Conservation (phyloP, 2,797 vertebrate genomes). For the Anabacerthia variegaticeps region DNA sequence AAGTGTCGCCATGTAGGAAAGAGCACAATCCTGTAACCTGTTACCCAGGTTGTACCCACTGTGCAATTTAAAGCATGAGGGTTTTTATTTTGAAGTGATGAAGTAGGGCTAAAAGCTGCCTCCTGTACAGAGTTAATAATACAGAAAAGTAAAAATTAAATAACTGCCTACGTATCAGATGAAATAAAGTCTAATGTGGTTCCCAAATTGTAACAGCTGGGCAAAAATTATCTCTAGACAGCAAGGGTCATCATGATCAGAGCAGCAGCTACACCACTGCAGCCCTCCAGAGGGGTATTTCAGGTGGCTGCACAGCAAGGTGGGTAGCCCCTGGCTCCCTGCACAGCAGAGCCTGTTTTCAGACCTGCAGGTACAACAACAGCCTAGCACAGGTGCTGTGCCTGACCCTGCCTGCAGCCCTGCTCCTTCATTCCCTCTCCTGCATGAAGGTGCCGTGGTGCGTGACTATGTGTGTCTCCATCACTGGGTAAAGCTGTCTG, state of each 20-base stretch:
- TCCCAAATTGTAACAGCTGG: not conserved
- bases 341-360: not conserved
- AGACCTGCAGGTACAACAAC: not conserved
- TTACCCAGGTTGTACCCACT: not conserved
- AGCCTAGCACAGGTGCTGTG: not conserved
- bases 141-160: not conserved
- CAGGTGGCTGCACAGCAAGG: not conserved
- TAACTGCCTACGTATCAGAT: not conserved
- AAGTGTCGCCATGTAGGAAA: not conserved
- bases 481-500: rapidly evolving
- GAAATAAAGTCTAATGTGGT: not conserved
- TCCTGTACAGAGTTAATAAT: not conserved
- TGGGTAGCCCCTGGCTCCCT: not conserved
- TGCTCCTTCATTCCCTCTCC: not conserved
- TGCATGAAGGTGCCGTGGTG: rapidly evolving
- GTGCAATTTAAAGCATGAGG: not conserved
- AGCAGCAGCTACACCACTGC: rapidly evolving
- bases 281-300: not conserved
- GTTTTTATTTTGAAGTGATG: not conserved
- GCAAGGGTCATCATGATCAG: not conserved
- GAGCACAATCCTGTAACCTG: not conserved
- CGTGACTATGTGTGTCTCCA: rapidly evolving
- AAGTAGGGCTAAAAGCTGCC: not conserved
- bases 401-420: not conserved
- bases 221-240: not conserved